Base-by-base conservation (phyloP, 2,113 vertebrate species). In the Telmatochromis bifrenatus region DNA sequence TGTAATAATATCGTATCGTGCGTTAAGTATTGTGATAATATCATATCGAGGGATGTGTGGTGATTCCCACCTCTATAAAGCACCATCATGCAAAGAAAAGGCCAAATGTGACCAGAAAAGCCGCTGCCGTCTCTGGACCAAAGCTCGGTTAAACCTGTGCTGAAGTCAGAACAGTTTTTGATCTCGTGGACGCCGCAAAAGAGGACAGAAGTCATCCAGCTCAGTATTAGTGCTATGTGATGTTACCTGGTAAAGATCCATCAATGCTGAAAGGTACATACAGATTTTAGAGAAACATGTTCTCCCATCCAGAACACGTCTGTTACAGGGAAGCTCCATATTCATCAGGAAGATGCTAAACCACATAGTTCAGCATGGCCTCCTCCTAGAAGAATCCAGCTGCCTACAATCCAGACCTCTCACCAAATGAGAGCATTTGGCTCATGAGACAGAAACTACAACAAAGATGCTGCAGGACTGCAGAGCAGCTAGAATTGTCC, bases 11-110 rank as follows among this genome's bases (percentile, higher is more conserved):
- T 39, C 10, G 2, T 42, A 42, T 42, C 3, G 39, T 42, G 23
- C 23, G 23, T 39, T 39, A 39, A 39, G 39, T 39, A 12, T 39
- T 12, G 39, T 39, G 11, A 42, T 42, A 42, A 42, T 42, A 42
- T 42, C 0, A 0, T 42, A 42, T 42, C 5, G 0, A 0, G 42
- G 42, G 42, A 14, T 45, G 0, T 45, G 0, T 45, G 42, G 42
- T 45, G 42, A 45, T 45, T 45, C 6, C 6, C 42, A 1, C 42
- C 6, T 45, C 42, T 45, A 45, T 35, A 35, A 62, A 35, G 58
- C 6, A 19, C 9, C 58, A n/a, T 62, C 31, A 1, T 4, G 31
- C 58, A 33, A 62, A n/a, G 33, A 65, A 65, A 8, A 21, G 0
- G 7, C 10, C 33, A 65, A 21, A 65, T 21, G 60, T 65, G 33